Evolutionary conservation across 2,113 vertebrate genomes (phyloP), one percentile per base, ranked within the genome.

Genomic region (Pedionomus torquatus): DNA sequence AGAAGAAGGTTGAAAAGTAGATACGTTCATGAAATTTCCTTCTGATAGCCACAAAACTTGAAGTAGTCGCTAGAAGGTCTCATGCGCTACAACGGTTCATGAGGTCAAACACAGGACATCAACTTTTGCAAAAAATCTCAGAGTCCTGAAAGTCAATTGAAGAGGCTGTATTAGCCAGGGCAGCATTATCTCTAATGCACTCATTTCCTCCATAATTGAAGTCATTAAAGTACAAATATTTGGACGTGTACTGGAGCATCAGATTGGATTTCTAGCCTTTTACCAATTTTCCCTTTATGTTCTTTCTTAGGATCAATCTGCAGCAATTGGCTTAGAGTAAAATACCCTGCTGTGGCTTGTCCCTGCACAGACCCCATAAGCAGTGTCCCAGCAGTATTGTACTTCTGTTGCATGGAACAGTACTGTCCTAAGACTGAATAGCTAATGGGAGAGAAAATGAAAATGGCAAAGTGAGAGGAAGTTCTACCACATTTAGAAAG

Each of bases 221-320:
- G 69, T 91, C 35, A 64, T 82, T 89, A 43, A 71, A 90, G 16
- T 78, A 44, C 60, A 82, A 46, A 18, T 96, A 72, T 49, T 76
- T 90, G 49, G 52, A 61, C 2, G 1, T 11, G 49, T 76, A 54
- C n/a, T 84, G 65, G 35, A 82, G 33, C 39, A 81, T 81, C 82
- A 64, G 35, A 89, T 68, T 81, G 64, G 18, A 78, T 94, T 94
- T 94, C 95, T 92, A 92, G 39, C 69, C 76, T 90, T 87, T 93
- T 89, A 48, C 28, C 35, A 52, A 26, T 79, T 82, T 93, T 93
- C 37, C 17, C 39, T 90, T 92, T 48, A 6, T 83, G 11, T 83
- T 83, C 39, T 66, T 90, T 80, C 76, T 94, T 60, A 60, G 49
- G 39, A 65, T 92, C 64, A 75, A 89, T 95, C 63, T 95, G 58